These are phyloP conservation scores for Amphiprion ocellaris DNA, from an alignment of 2,113 vertebrate species.

Conservation along the genomic window DNA sequence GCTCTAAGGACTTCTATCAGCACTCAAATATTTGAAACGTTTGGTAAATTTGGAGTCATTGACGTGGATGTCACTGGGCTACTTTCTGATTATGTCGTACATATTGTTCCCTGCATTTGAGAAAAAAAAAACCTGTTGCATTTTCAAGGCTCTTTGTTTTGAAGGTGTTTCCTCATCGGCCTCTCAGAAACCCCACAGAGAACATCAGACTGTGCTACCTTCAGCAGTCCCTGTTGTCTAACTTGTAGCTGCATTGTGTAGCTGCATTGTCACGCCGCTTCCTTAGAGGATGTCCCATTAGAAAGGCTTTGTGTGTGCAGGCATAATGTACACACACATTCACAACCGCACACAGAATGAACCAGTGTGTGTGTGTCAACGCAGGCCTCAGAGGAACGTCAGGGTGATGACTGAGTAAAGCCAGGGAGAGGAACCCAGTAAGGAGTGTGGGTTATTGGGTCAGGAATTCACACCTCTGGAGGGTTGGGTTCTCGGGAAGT, in stretches of 20 bases:
- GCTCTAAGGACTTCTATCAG: neutral
- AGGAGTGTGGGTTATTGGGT: constrained; percentile 23
- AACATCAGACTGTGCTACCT: constrained; percentile 52
- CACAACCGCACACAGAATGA: constrained; percentile 4
- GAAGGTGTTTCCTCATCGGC: constrained; percentile 69
- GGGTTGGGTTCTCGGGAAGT: constrained; percentile 18
- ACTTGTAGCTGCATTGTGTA: constrained; percentile 55
- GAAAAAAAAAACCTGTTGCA: constrained; percentile 6
- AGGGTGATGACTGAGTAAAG: constrained; percentile 19
- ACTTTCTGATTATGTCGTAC: constrained; percentile 27
- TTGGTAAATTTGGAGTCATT: neutral
- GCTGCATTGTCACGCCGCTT: constrained; percentile 74
- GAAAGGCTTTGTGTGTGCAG: constrained; percentile 54
- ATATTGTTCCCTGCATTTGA: constrained; percentile 40
- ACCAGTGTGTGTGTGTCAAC: neutral
- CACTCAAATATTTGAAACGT: neutral
- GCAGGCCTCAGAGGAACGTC: neutral
- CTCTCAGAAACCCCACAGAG: constrained; percentile 63
- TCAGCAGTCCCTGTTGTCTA: constrained; percentile 28
- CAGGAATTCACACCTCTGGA: constrained; percentile 62
- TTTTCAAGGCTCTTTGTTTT: constrained; percentile 72
- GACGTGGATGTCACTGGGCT: neutral
- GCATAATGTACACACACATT: constrained; percentile 1
- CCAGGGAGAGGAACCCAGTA: constrained; percentile 27
- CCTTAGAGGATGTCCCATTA: constrained; percentile 77